Evolutionary conservation across 1,140 invertebrate species (phyloP).

Genomic region (Apocrypta bakeri): DNA sequence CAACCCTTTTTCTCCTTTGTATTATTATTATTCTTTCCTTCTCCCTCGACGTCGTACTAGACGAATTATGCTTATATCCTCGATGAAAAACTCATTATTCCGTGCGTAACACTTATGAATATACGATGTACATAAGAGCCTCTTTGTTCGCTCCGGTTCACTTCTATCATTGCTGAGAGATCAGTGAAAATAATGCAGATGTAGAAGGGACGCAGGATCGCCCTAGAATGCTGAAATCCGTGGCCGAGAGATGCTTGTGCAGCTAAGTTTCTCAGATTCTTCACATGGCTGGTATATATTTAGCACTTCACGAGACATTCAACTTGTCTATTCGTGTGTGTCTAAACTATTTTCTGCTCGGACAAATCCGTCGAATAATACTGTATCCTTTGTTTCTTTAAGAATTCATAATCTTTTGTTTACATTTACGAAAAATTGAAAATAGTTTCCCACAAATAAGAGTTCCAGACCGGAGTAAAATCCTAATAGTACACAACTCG

Average conservation of each 20-base stretch:
- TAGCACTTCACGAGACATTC: neutral
- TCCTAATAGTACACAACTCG: no score
- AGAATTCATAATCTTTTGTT: neutral
- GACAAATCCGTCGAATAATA: slow-evolving; percentile 9
- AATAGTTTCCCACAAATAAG: no score
- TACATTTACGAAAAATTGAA: no score
- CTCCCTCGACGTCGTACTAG: neutral
- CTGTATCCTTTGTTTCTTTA: no score
- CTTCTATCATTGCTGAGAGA: neutral
- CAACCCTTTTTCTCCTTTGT: neutral
- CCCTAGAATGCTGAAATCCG: neutral
- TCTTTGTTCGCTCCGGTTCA: neutral
- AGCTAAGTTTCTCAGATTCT: slow-evolving; percentile 37
- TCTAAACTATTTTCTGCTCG: neutral
- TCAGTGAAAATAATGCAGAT: neutral
- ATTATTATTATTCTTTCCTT: neutral
- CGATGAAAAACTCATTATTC: slow-evolving; percentile 34
- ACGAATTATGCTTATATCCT: neutral
- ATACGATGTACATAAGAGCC: neutral
- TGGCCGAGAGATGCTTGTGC: no score
- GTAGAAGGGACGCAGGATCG: neutral
- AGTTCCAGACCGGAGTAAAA: no score
- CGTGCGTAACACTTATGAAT: slow-evolving; percentile 9
- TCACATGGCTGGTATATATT: slow-evolving; percentile 1
- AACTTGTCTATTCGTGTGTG: neutral